Percentiles rank a stretch among this genome's conserved stretches.
These are phyloP conservation scores for Genyomyrus donnyi DNA, from an alignment of 2,113 vertebrate species.

Conservation along the genomic window DNA sequence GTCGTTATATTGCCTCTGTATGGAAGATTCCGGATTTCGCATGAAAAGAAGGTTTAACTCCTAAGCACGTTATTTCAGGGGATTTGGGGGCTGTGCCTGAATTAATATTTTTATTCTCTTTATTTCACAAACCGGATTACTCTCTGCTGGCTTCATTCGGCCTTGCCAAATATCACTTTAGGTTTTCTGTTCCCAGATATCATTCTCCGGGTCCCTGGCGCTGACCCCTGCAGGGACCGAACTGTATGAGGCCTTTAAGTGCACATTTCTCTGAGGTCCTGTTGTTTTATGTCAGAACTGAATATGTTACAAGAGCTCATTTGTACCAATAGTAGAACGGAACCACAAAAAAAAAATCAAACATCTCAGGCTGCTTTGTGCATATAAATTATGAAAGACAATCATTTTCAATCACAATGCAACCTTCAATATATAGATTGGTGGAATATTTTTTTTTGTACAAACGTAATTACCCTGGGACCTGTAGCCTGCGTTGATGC, in stretches of 20 bases:
- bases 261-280: slow-evolving; percentile 30
- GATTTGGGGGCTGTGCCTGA: slow-evolving; percentile 57
- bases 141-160: slow-evolving; percentile 42
- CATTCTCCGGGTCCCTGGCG: slow-evolving; percentile 33
- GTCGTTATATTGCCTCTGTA: slow-evolving; percentile 61
- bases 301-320: slow-evolving; percentile 1
- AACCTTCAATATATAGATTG: background rate
- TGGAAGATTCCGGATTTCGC: slow-evolving; percentile 68
- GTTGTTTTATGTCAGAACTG: slow-evolving; percentile 21
- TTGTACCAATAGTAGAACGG: background rate
- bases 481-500: background rate
- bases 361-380: background rate
- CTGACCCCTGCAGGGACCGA: slow-evolving; percentile 31
- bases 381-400: background rate
- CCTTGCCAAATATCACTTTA: slow-evolving; percentile 56
- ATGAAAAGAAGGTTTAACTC: slow-evolving; percentile 63
- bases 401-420: background rate
- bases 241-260: slow-evolving; percentile 45
- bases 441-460: background rate
- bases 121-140: slow-evolving; percentile 64
- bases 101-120: slow-evolving; percentile 65
- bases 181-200: slow-evolving; percentile 43
- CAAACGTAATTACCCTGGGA: background rate
- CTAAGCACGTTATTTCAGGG: slow-evolving; percentile 69
- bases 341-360: background rate